Percentiles rank a stretch among this genome's conserved stretches.
These are phyloP conservation scores for Eupelmus urozonus DNA, from an alignment of 2,888 invertebrate species.

Conservation along the genomic window DNA sequence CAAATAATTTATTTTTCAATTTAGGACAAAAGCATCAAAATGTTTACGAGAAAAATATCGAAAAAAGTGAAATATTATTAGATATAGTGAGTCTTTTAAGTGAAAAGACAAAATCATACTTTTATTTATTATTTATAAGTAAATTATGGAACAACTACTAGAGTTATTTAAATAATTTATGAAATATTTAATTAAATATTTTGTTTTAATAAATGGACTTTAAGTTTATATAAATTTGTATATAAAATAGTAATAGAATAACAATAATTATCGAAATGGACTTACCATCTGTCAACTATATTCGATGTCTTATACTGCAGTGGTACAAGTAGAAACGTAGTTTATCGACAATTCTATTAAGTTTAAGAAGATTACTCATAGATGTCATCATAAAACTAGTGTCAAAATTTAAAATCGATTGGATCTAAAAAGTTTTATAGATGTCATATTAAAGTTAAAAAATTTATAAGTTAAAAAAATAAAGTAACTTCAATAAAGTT, in stretches of 20 bases:
- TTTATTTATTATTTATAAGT: slow-evolving; percentile 2
- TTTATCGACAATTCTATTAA: slow-evolving; percentile 3
- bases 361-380: not conserved
- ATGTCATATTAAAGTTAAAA: too few species aligned
- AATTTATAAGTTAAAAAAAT: too few species aligned
- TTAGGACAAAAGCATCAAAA: slow-evolving; percentile 30
- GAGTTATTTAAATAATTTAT: not conserved
- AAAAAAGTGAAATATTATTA: slow-evolving; percentile 1
- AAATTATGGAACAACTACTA: too few species aligned
- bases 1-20: not conserved
- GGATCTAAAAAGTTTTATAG: too few species aligned
- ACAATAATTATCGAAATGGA: too few species aligned
- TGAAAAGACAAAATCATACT: too few species aligned
- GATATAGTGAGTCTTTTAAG: too few species aligned
- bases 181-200: not conserved
- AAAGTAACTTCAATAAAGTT: too few species aligned
- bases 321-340: not conserved
- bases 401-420: too few species aligned
- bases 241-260: not conserved
- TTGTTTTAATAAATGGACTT: too few species aligned
- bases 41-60: slow-evolving; percentile 31
- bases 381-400: slow-evolving; percentile 11
- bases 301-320: not conserved
- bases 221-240: not conserved
- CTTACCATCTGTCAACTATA: too few species aligned